Percentiles rank a stretch among this genome's conserved stretches.
phyloP scores from a whole-genome alignment of 2,797 vertebrate species.

The Falco columbarius region DNA sequence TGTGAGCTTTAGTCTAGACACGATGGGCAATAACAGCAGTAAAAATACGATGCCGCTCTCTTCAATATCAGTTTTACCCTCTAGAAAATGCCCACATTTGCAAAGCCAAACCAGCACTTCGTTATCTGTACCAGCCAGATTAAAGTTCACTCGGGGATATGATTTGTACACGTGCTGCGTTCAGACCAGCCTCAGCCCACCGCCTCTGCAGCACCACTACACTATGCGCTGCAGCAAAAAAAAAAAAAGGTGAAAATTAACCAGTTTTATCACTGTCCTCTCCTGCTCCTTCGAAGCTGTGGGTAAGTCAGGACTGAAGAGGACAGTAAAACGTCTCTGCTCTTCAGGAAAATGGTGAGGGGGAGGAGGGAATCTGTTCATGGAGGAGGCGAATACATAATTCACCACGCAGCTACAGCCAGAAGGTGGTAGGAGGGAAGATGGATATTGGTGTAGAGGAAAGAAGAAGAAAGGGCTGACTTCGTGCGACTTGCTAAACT shows the following conservation, averaged over 20 bases:
- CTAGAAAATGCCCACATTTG: not conserved
- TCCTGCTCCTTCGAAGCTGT: not conserved
- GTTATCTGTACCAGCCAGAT: accelerated
- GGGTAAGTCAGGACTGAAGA: not conserved
- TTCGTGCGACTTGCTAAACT: not conserved
- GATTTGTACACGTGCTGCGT: accelerated
- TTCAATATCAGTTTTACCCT: not conserved
- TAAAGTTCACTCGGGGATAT: not conserved
- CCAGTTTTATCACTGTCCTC: not conserved
- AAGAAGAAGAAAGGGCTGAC: not conserved
- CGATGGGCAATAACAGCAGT: not conserved
- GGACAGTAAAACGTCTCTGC: not conserved
- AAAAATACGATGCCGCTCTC: not conserved
- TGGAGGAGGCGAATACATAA: not conserved
- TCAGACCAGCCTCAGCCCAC: not conserved
- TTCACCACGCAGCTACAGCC: not conserved
- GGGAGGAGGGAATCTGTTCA: not conserved
- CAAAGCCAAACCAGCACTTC: not conserved
- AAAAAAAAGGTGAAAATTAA: not conserved
- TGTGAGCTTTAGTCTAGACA: not conserved
- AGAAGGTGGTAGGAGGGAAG: conserved; percentile 26
- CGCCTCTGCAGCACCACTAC: not conserved
- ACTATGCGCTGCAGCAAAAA: not conserved
- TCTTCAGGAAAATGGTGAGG: not conserved
- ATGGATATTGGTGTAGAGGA: not conserved